phyloP scores from a whole-genome alignment of 2,797 vertebrate genomes.

The Hydrolagus colliei region DNA sequence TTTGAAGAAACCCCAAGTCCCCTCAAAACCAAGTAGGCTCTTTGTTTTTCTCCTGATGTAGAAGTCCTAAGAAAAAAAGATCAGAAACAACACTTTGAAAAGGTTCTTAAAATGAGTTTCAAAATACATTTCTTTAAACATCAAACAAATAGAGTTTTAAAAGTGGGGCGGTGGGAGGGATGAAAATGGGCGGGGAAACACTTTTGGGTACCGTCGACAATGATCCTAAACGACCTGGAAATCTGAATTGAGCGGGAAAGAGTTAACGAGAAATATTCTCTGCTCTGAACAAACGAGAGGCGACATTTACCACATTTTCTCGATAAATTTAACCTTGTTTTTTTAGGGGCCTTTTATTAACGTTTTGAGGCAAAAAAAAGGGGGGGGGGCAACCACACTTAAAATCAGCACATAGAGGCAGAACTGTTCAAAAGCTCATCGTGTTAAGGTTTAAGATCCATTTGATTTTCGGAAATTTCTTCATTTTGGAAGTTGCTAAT shows the following conservation, averaged over 20 bases:
- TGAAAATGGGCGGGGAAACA: background rate
- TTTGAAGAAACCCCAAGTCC: background rate
- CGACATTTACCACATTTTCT: background rate
- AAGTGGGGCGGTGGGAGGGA: background rate
- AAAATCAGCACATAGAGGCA: too few relatives aligned
- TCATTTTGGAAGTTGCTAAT: too few relatives aligned
- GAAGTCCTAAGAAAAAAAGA: slow-evolving; percentile 60
- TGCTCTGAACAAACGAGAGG: background rate
- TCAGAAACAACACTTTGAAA: background rate
- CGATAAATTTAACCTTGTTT: too few relatives aligned
- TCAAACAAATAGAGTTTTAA: background rate
- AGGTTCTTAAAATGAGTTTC: background rate
- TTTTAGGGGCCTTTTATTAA: too few relatives aligned
- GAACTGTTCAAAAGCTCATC: too few relatives aligned
- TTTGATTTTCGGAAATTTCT: too few relatives aligned
- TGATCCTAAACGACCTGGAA: background rate
- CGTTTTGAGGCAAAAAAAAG: too few relatives aligned
- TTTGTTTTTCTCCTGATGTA: slow-evolving; percentile 82
- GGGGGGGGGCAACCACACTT: too few relatives aligned
- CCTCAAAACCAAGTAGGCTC: slow-evolving; percentile 77
- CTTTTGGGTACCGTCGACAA: background rate
- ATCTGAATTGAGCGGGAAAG: background rate
- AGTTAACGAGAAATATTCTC: background rate
- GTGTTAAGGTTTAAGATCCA: too few relatives aligned
- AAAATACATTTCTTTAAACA: background rate